Evolutionary conservation across 1,140 invertebrate species (phyloP), one percentile per base, ranked within the genome.

Genomic region (Macrosteles quadrilineatus): DNA sequence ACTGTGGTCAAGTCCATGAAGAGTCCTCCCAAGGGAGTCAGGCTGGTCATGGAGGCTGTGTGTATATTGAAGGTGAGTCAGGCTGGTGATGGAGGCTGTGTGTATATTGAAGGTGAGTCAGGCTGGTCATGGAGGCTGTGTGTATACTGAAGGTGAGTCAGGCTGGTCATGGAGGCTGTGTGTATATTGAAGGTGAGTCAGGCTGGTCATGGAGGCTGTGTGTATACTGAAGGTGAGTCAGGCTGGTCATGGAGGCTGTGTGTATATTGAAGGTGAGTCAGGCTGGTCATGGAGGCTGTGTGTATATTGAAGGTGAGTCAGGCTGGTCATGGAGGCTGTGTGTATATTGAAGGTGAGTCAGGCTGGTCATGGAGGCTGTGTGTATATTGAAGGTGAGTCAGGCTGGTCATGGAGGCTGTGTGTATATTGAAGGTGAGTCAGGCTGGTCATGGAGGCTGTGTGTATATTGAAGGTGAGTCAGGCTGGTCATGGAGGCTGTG

Each of bases 1-100:
- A 93, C 94, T 30, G 87, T 97, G 50, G 93, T 99, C 2, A 98
- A 97, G 84, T 91, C 95, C 0, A 98, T 99, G 96, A 98, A 98
- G 83, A 96, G 92, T 84, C 98, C 98, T 1, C 97, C 97, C 0
- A 88, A 90, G 76, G 93, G 92, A 68, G 93, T 99, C 3, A 93
- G 91, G 76, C 84, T 99, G 66, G 95, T 98, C 0, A 96, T 98
- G 92, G 97, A 99, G 82, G 94, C 94, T 65, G 88, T 99, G 71
- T 98, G 96, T 77, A 94, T 98, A 74, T 85, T 98, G 72, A 92
- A 95, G 83, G 96, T 94, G 14, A n/a, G n/a, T n/a, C n/a, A n/a
- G n/a, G n/a, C n/a, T n/a, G n/a, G n/a, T n/a, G n/a, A n/a, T n/a
- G n/a, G n/a, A n/a, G n/a, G n/a, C n/a, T n/a, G n/a, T n/a, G n/a